A percentile compares a stretch with the other conserved stretches of the same genome.
Conservation (phyloP, 2,888 invertebrate genomes). For the Helleia helle region DNA sequence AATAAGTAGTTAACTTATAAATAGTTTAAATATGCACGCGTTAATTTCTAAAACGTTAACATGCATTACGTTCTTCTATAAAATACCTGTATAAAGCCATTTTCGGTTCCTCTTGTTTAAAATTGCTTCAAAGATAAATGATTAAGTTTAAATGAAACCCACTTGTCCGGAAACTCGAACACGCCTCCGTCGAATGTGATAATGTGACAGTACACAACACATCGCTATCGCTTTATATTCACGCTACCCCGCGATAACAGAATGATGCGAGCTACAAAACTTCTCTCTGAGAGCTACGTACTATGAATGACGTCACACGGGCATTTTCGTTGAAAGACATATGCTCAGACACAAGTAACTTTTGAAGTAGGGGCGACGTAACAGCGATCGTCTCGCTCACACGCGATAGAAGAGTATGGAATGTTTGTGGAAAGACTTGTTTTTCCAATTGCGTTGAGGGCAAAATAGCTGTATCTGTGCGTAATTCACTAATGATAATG, state of each 20-base stretch:
- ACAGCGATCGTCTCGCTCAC: slow-evolving; percentile 48
- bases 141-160: slow-evolving; percentile 29
- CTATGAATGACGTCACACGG: slow-evolving; percentile 64
- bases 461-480: slow-evolving; percentile 34
- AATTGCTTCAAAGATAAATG: slow-evolving; percentile 24
- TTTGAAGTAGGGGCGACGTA: slow-evolving; percentile 45
- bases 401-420: slow-evolving; percentile 65
- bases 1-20: too few species aligned
- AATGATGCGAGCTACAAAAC: slow-evolving; percentile 62
- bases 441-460: slow-evolving; percentile 66
- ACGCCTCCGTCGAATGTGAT: slow-evolving; percentile 60
- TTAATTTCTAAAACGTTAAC: not conserved
- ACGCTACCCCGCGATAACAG: slow-evolving; percentile 47
- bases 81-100: slow-evolving; percentile 62
- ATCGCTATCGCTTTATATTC: slow-evolving; percentile 63
- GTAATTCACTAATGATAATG: slow-evolving; percentile 19
- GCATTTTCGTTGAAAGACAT: slow-evolving; percentile 52
- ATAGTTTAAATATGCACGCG: not conserved
- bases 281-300: slow-evolving; percentile 72
- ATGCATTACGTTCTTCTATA: slow-evolving; percentile 4
- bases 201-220: slow-evolving; percentile 52
- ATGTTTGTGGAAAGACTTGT: slow-evolving; percentile 68
- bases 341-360: slow-evolving; percentile 47
- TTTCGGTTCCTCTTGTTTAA: slow-evolving; percentile 35
- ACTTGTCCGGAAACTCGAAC: slow-evolving; percentile 37